Base-by-base conservation (phyloP, 2,888 invertebrate genomes). In the Cyrtodaria siliqua region DNA sequence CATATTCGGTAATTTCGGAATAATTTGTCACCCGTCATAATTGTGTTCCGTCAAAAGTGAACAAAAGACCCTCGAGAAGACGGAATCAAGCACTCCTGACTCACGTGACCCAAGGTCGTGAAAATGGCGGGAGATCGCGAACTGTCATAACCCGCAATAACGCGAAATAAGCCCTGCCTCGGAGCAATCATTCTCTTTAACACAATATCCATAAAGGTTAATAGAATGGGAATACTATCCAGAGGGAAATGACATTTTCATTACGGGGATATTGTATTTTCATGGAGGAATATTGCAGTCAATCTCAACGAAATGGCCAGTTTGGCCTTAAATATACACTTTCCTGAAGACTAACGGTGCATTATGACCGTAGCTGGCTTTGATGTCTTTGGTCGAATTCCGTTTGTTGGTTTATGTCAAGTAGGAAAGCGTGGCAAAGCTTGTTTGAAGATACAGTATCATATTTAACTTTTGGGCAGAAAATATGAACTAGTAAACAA, bases 1-100 rank as follows among this genome's bases (percentile, higher is more conserved):
- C 77, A 77, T 68, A 67, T 61, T 67, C 42, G 62, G 67, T 77
- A 71, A 77, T 71, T 77, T 59, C 49, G 59, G 67, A 44, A 63
- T 68, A 77, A 67, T 71, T 67, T 77, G 77, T 67, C 77, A 71
- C 71, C 59, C 49, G n/a, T 33, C 38, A 23, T 42, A 60, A 60
- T 47, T 60, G 27, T 18, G 44, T 55, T 14, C 38, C 40, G 47
- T 27, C 44, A 20, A 69, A 26, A 40, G 27, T 23, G 68, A 74
- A 74, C 73, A 73, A 73, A 73, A 68, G 73, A 68, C 29, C 50
- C 49, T 55, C 33, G 56, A 52, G 38, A 20, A 52, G 64, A 47
- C 55, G 24, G 29, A 59, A 73, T 62, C 70, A 57, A 49, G 61
- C 53, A 49, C 59, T 56, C 40, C 62, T 62, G 67, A 56, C 40